phyloP scores from a whole-genome alignment of 2,113 vertebrate genomes.

The Pteruthius melanotis region DNA sequence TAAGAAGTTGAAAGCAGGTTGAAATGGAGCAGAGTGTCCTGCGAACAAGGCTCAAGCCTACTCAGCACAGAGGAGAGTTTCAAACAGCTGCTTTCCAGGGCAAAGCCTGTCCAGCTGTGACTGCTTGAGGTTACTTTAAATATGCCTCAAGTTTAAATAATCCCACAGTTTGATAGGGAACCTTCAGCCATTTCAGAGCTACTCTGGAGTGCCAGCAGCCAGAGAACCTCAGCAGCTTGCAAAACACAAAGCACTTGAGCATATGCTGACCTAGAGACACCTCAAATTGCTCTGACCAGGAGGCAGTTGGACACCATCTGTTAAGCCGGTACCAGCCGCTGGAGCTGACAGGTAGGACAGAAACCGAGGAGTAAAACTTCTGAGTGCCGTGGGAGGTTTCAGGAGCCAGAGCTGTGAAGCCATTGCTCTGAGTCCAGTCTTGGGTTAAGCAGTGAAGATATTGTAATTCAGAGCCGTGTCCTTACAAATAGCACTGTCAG shows the following conservation, averaged over 20 bases:
- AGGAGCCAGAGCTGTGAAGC: not conserved
- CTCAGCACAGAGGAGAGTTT: not conserved
- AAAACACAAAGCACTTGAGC: not conserved
- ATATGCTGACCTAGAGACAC: not conserved
- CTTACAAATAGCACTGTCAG: not conserved
- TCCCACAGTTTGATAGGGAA: not conserved
- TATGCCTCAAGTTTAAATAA: not conserved
- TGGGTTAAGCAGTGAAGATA: not conserved
- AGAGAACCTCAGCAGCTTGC: not conserved
- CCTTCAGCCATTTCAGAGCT: not conserved
- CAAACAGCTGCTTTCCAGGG: not conserved
- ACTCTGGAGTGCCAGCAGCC: not conserved
- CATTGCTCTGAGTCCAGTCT: not conserved
- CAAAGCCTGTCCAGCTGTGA: not conserved
- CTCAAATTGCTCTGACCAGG: not conserved
- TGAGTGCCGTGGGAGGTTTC: not conserved
- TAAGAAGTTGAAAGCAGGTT: not conserved
- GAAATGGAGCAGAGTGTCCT: not conserved
- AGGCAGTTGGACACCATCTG: not conserved
- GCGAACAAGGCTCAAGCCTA: not conserved
- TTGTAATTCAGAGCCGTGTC: not conserved
- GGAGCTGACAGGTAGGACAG: not conserved
- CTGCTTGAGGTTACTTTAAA: not conserved
- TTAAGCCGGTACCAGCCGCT: rapidly evolving
- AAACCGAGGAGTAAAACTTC: not conserved